Evolutionary conservation across 2,888 invertebrate species (phyloP), one percentile per base, ranked within the genome.

Genomic region (Stenolophus ochropezus): DNA sequence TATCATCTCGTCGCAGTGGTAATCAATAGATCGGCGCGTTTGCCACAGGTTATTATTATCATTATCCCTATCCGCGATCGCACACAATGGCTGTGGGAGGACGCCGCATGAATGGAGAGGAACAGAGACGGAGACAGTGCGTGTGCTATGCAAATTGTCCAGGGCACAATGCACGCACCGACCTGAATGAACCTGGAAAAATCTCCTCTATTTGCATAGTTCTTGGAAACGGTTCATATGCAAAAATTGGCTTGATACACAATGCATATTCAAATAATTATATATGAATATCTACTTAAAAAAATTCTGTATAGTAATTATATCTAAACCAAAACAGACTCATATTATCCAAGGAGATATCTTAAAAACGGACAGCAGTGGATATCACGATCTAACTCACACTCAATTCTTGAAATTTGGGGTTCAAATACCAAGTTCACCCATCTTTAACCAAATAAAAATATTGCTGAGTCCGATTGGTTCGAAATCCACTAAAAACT

Each of bases 21-120:
- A 65, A 78, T 78, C 78, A 78, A 65, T 65, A 53, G 69, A 79
- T 53, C 79, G 71, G 21, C 21, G 61, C 61, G 77, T 77, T 77
- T 77, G 77, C 61, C 61, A 77, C 77, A 77, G 65, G 61, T 77
- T 77, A 77, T 77, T 77, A 77, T 77, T 77, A 77, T 77, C n/a
- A 77, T 77, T 77, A 61, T 77, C 61, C 53, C 14, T 53, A 61
- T 77, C 61, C 53, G 25, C 75, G 75, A 75, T 53, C 53, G 53
- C 75, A 75, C 75, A 75, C 75, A 75, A 75, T 75, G 27, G 14
- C 25, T 51, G 75, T 75, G 75, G 75, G 75, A 53, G 75, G 21
- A 20, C 18, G 65, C 3, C 27, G 27, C 33, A 69, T 69, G 65
- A 69, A 69, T 69, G 65, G 65, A 33, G 33, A 4, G 3, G 16